phyloP scores from a whole-genome alignment of 2,797 vertebrate genomes.

The Sebastes steindachneri region DNA sequence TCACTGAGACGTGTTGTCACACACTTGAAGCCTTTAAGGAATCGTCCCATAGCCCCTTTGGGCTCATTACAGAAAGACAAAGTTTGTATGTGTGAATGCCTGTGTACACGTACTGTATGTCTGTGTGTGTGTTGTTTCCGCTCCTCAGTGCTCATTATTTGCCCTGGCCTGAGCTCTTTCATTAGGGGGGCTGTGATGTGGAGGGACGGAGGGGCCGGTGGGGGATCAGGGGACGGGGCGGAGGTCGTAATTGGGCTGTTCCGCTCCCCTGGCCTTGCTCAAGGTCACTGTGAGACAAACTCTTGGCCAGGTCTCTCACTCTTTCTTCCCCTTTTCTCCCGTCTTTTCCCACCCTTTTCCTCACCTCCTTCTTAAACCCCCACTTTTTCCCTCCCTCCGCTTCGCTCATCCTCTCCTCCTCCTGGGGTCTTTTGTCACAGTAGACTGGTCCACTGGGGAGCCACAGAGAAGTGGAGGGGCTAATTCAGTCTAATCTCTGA shows the following conservation, averaged over 20 bases:
- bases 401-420: conserved; percentile 57
- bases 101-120: conserved; percentile 17
- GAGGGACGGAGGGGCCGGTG: conserved; percentile 55
- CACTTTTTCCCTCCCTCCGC: conserved; percentile 29
- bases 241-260: conserved; percentile 83
- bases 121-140: conserved; percentile 42
- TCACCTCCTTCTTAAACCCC: conserved; percentile 26
- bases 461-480: conserved; percentile 71
- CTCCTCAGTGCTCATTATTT: conserved; percentile 75
- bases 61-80: conserved; percentile 67
- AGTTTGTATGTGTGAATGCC: conserved; percentile 44
- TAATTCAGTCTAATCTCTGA: conserved; percentile 83
- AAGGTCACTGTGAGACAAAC: conserved; percentile 79
- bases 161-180: conserved; percentile 77
- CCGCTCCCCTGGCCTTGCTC: conserved; percentile 74
- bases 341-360: conserved; percentile 15
- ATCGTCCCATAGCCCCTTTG: conserved; percentile 44
- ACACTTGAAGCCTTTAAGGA: conserved; percentile 43
- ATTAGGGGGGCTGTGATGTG: conserved; percentile 72
- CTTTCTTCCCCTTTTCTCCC: conserved; percentile 5
- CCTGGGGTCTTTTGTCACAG: conserved; percentile 76
- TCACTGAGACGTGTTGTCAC: conserved; percentile 49
- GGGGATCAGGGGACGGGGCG: conserved; percentile 71
- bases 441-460: conserved; percentile 68
- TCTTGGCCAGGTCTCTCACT: conserved; percentile 59